phyloP scores from a whole-genome alignment of 2,113 vertebrate genomes.

The Crotalus horridus region DNA sequence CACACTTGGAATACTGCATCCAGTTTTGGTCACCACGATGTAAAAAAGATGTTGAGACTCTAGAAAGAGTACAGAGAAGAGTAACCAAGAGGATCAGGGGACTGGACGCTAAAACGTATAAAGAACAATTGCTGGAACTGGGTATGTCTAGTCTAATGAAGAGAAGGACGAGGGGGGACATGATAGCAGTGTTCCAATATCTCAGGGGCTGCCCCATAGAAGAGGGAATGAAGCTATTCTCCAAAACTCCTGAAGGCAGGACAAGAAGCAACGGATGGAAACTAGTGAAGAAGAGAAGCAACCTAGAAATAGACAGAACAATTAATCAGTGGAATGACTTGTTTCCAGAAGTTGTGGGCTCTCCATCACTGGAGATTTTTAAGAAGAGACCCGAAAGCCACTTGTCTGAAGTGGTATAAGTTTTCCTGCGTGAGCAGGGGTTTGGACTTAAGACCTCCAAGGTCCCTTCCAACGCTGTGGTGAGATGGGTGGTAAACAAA shows the following conservation, averaged over 20 bases:
- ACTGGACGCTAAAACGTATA: not conserved
- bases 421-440: not conserved
- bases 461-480: not conserved
- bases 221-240: not conserved
- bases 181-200: not conserved
- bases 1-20: not conserved
- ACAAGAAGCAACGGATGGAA: not conserved
- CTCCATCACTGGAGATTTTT: not conserved
- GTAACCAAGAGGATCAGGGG: not conserved
- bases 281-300: not conserved
- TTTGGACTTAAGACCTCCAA: not conserved
- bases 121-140: not conserved
- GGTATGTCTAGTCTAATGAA: not conserved
- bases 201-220: not conserved
- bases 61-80: not conserved
- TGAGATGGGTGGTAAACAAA: not conserved
- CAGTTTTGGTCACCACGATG: not conserved
- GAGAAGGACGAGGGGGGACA: not conserved
- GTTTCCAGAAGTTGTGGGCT: not conserved
- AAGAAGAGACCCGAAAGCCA: not conserved
- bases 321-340: not conserved
- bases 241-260: not conserved
- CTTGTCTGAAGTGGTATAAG: not conserved
- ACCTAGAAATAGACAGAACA: not conserved
- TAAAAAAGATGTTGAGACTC: not conserved